Evolutionary conservation across 2,113 vertebrate genomes (phyloP).

Genomic region (Ammodramus savannarum): DNA sequence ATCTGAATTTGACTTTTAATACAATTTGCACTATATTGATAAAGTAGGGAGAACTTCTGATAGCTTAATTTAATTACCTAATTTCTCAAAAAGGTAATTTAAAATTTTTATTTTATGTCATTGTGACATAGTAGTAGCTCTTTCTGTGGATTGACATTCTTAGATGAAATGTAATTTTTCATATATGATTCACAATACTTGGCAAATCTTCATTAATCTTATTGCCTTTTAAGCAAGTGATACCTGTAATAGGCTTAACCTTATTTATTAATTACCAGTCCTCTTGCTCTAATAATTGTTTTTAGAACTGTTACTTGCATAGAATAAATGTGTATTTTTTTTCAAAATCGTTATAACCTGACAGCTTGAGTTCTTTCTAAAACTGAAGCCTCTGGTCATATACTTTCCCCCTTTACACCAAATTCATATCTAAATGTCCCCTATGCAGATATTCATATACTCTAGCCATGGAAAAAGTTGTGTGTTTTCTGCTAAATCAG

Average conservation of each 20-base stretch:
- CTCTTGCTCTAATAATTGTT: background rate
- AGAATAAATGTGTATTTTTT: background rate
- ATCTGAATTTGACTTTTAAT: background rate
- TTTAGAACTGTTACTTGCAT: background rate
- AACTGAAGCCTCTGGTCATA: background rate
- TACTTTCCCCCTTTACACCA: background rate
- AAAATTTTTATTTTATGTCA: background rate
- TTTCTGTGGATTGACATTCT: background rate
- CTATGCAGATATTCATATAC: background rate
- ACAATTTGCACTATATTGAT: background rate
- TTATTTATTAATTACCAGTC: background rate
- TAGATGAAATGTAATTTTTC: background rate
- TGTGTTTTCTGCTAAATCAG: background rate
- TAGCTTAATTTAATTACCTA: background rate
- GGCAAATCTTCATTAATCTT: background rate
- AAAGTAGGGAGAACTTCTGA: background rate
- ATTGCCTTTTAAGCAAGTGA: background rate
- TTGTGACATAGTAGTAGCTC: background rate
- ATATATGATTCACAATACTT: background rate
- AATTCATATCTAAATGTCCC: background rate
- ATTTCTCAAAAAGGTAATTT: background rate
- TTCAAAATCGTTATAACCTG: background rate
- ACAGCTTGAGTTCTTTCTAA: background rate
- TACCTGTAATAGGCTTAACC: background rate
- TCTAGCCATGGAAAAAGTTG: background rate